Evolutionary conservation across 2,888 invertebrate genomes (phyloP).

Genomic region (Lysandra bellargus): DNA sequence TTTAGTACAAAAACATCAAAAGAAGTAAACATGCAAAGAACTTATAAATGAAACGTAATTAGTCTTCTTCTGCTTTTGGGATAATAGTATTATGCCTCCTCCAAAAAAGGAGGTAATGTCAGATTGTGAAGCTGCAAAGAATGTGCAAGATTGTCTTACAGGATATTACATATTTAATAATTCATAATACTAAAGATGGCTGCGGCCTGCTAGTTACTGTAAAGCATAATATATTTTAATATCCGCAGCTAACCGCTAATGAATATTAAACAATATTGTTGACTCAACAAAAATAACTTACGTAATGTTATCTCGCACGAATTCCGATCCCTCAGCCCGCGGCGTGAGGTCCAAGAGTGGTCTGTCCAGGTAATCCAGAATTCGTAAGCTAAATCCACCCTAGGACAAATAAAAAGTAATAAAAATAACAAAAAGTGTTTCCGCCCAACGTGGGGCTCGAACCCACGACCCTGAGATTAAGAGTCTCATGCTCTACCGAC

Average conservation of each 20-base stretch:
- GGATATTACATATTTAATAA: neutral
- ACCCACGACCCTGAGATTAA: conserved; percentile 84
- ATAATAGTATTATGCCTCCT: too few relatives aligned
- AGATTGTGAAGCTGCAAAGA: too few relatives aligned
- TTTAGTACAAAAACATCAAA: too few relatives aligned
- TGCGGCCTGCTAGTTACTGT: neutral
- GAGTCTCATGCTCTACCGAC: conserved; percentile 83
- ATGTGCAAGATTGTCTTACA: neutral
- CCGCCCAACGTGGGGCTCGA: conserved; percentile 83
- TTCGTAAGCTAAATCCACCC: conserved; percentile 95
- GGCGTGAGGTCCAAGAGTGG: conserved; percentile 92
- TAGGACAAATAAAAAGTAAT: conserved; percentile 60
- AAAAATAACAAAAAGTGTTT: conserved; percentile 5
- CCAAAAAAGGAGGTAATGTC: too few relatives aligned
- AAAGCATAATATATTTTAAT: neutral
- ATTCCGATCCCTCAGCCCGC: conserved; percentile 88
- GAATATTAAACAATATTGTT: conserved; percentile 7
- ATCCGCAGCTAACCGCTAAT: neutral
- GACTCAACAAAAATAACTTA: conserved; percentile 65
- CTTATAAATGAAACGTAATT: too few relatives aligned
- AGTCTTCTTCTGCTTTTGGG: too few relatives aligned
- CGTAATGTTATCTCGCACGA: conserved; percentile 92
- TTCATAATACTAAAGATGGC: neutral
- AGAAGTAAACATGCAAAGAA: too few relatives aligned
- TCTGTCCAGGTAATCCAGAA: conserved; percentile 91